These are phyloP conservation scores for Camelus dromedarius DNA, from an alignment of 2,113 vertebrate genomes.

Conservation along the genomic window DNA sequence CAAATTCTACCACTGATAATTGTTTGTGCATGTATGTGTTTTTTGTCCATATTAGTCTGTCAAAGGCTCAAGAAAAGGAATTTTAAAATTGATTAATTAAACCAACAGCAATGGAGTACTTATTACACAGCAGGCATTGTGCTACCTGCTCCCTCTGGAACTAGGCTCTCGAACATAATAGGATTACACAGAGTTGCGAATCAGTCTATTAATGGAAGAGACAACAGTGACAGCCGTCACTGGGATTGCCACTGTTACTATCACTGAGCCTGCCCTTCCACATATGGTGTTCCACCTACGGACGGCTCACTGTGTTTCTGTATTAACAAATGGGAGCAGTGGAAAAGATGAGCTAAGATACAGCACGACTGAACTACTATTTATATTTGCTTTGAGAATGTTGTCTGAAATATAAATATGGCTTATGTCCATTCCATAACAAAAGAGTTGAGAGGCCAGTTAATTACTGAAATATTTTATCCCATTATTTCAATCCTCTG, in stretches of 20 bases:
- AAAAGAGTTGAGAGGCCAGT: background rate
- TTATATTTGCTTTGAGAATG: constrained; percentile 44
- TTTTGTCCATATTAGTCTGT: background rate
- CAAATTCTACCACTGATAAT: background rate
- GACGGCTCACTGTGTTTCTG: background rate
- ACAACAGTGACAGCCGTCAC: background rate
- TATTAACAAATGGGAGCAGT: background rate
- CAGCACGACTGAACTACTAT: background rate
- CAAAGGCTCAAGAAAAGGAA: background rate
- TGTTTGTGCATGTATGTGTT: background rate
- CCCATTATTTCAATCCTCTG: background rate
- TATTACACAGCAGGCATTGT: background rate
- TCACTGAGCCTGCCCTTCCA: background rate
- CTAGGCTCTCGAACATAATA: background rate
- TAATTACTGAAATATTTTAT: constrained; percentile 31
- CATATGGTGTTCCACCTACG: background rate
- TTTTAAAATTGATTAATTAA: background rate
- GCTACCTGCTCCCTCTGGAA: background rate
- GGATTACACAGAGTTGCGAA: background rate
- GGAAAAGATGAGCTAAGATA: constrained; percentile 1
- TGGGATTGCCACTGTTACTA: background rate
- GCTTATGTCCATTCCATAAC: background rate
- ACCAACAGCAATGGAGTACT: background rate
- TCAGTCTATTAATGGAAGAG: background rate
- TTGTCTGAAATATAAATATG: constrained; percentile 37